Evolutionary conservation across 2,888 invertebrate species (phyloP).

Genomic region (Dorcus hopei): DNA sequence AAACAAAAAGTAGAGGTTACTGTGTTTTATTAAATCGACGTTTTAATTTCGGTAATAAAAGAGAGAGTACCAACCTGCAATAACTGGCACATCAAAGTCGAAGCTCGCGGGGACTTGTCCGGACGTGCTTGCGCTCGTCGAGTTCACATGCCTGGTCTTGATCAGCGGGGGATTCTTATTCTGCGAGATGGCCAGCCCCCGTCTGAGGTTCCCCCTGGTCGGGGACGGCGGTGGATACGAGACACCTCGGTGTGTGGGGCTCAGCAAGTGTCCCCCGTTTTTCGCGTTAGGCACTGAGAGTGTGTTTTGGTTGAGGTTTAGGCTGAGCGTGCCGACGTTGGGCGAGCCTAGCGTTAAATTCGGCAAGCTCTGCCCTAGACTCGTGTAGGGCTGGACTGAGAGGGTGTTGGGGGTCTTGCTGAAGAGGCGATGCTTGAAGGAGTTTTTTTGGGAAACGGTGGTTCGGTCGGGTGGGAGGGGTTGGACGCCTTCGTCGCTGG

Average conservation of each 20-base stretch:
- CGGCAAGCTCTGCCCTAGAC: constrained; percentile 76
- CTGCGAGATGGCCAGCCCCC: constrained; percentile 69
- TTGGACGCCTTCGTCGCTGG: constrained; percentile 60
- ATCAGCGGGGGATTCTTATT: constrained; percentile 77
- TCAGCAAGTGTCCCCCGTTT: constrained; percentile 50
- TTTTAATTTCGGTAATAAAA: too few relatives aligned
- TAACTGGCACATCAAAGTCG: constrained; percentile 53
- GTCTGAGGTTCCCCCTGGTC: constrained; percentile 61
- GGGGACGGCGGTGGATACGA: constrained; percentile 84
- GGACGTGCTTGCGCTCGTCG: constrained; percentile 43
- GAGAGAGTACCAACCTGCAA: constrained; percentile 43
- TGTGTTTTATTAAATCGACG: too few relatives aligned
- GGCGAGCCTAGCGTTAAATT: constrained; percentile 60
- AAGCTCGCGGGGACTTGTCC: constrained; percentile 45
- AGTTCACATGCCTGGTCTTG: constrained; percentile 74
- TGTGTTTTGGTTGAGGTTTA: constrained; percentile 52
- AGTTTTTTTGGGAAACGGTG: constrained; percentile 44
- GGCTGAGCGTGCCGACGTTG: constrained; percentile 42
- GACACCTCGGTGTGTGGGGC: constrained; percentile 66
- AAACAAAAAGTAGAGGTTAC: too few relatives aligned
- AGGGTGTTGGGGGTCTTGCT: constrained; percentile 66
- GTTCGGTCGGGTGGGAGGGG: constrained; percentile 50
- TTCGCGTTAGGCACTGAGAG: constrained; percentile 55
- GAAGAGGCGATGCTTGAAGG: constrained; percentile 44
- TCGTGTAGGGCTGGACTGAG: constrained; percentile 68